Evolutionary conservation across 2,797 vertebrate genomes (phyloP).

Genomic region (Bovichtus variegatus): DNA sequence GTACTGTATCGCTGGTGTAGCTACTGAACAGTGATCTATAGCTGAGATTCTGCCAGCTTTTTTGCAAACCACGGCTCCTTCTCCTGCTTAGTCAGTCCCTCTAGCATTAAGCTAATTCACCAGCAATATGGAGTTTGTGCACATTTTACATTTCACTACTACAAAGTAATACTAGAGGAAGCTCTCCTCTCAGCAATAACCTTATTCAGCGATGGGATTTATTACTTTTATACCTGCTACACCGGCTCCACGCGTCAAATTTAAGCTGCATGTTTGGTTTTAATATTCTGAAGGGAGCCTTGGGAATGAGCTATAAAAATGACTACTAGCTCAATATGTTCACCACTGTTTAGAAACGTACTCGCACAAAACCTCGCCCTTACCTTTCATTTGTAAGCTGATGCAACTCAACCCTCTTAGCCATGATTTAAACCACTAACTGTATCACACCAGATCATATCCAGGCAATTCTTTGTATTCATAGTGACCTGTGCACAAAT

Average conservation of each 20-base stretch:
- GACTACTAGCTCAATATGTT: conserved; percentile 28
- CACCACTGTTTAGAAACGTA: neutral
- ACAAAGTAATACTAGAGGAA: conserved; percentile 31
- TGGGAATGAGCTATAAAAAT: conserved; percentile 43
- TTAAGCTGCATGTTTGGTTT: conserved; percentile 39
- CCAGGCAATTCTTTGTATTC: neutral
- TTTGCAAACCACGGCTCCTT: conserved; percentile 63
- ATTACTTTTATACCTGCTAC: conserved; percentile 40
- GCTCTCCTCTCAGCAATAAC: conserved; percentile 51
- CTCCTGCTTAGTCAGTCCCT: conserved; percentile 69
- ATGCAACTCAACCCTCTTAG: neutral
- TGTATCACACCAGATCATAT: neutral
- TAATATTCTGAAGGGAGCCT: conserved; percentile 27
- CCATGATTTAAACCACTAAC: neutral
- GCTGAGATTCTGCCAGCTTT: conserved; percentile 58
- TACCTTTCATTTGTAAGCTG: neutral
- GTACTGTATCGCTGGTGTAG: conserved; percentile 35
- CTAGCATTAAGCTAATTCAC: conserved; percentile 73
- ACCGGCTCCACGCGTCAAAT: conserved; percentile 2
- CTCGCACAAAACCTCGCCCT: neutral
- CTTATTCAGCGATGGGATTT: conserved; percentile 23
- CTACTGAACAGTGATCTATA: conserved; percentile 53
- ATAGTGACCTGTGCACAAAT: neutral
- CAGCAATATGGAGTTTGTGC: conserved; percentile 42
- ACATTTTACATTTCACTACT: conserved; percentile 47